Evolutionary conservation across 2,113 vertebrate species (phyloP).

Genomic region (Amblyopsis rosae): DNA sequence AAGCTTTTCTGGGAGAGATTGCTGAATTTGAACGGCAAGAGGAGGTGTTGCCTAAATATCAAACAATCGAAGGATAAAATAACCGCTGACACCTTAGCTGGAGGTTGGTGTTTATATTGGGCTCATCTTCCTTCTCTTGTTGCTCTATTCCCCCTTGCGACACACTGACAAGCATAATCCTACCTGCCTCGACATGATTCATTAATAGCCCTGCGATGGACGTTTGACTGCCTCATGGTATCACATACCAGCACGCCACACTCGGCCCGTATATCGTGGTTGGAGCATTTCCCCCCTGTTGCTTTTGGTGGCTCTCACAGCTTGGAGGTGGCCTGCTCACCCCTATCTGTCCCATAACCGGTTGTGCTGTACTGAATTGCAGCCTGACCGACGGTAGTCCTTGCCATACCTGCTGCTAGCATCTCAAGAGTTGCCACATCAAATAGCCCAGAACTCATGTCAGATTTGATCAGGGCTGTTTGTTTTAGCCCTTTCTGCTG

Average conservation of each 20-base stretch:
- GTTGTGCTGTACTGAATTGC: background rate
- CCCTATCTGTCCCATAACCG: background rate
- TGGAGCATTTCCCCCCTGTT: background rate
- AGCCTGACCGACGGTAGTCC: constrained; percentile 11
- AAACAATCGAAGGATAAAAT: background rate
- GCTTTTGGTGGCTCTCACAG: background rate
- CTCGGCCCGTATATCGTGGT: constrained; percentile 4
- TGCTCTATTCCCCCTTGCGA: background rate
- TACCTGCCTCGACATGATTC: constrained; percentile 42
- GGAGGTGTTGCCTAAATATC: background rate
- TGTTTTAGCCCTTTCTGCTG: background rate
- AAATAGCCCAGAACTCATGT: constrained; percentile 1
- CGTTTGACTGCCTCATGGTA: constrained; percentile 29
- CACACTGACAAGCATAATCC: constrained; percentile 34
- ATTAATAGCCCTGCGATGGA: constrained; percentile 47
- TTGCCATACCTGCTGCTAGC: background rate
- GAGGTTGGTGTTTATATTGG: background rate
- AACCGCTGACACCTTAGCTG: background rate
- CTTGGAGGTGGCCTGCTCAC: background rate
- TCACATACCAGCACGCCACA: constrained; percentile 37
- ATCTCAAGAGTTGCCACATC: constrained; percentile 12
- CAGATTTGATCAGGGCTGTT: background rate
- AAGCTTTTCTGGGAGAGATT: background rate
- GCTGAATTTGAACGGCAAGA: background rate
- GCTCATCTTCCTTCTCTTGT: background rate